Base-by-base conservation (phyloP, 2,888 invertebrate genomes). In the Drosophila putrida region DNA sequence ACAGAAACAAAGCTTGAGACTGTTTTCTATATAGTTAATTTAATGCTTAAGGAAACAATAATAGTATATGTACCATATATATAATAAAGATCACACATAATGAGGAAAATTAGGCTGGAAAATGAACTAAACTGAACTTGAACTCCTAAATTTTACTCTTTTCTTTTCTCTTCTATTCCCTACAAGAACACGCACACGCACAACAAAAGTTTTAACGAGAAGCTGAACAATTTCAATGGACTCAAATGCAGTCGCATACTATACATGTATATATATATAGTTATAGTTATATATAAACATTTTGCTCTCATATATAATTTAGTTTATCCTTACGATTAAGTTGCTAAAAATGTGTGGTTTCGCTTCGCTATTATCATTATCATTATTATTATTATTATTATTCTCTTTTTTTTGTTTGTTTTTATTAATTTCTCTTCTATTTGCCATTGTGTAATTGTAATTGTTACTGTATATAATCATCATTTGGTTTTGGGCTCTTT, bases 401-500 rank as follows among this genome's bases (percentile, higher is more conserved):
- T 28, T 31, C 4, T 60, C 44, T 43, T 36, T 15, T 44, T 4
- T 11, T 44, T 66, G 43, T 35, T 38, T 20, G 43, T 35, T 38
- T 20, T 49, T 51, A 9, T 44, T 20, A 55, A 6, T 44, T 58
- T 58, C 31, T 36, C 31, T 31, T 39, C 39, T 53, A 28, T 31
- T 41, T 39, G 27, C 38, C 27, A 28, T 53, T 39, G 39, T 53
- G 33, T 53, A 72, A 43, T 41, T 55, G 20, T 47, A 61, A 31
- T 28, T 53, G 33, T 53, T 76, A 43, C 36, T 55, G 20, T 47
- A 61, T 75, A 43, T n/a, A 61, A 55, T 50, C 25, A 50, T 59
- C n/a, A 53, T 71, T 75, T 76, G 61, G 76, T 76, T 75, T 54
- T 43, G 15, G 71, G 77, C 44, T 53, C 55, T 54, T 33, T 13